Conservation (phyloP, 2,888 invertebrate species). For the Coremacera marginata region DNA sequence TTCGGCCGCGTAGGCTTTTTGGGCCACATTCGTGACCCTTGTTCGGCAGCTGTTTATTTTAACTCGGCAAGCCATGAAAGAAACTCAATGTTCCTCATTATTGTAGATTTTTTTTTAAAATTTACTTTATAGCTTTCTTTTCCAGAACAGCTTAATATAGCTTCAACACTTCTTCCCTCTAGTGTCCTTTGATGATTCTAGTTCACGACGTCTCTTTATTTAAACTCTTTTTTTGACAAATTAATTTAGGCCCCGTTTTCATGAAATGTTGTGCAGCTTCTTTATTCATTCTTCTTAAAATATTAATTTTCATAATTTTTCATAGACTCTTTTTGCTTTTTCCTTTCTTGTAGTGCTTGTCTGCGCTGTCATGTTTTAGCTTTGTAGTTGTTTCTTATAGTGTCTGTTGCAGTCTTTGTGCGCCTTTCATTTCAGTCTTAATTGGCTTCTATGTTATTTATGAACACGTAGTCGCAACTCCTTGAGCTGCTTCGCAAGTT, state of each 20-base stretch:
- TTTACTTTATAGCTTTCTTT: no score
- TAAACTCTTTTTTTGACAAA: neutral
- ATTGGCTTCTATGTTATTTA: neutral
- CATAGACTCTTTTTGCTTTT: neutral
- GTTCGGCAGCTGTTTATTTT: no score
- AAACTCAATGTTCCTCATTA: no score
- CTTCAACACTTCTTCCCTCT: neutral
- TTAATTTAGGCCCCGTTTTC: neutral
- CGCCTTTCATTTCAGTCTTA: no score
- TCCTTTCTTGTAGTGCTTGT: neutral
- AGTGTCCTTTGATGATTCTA: neutral
- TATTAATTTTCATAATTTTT: slow-evolving; percentile 5
- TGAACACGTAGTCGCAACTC: neutral
- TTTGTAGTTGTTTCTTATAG: neutral
- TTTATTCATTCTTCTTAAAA: neutral
- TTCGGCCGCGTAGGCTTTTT: no score
- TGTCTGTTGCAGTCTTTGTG: no score
- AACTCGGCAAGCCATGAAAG: no score
- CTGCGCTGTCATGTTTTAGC: neutral
- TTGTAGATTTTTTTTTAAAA: no score
- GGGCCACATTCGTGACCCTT: no score
- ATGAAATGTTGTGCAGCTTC: neutral
- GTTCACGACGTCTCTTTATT: neutral
- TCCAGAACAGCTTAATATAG: no score
- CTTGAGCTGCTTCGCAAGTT: slow-evolving; percentile 26